These are phyloP conservation scores for Chunga burmeisteri DNA, from an alignment of 2,113 vertebrate genomes.

Conservation along the genomic window DNA sequence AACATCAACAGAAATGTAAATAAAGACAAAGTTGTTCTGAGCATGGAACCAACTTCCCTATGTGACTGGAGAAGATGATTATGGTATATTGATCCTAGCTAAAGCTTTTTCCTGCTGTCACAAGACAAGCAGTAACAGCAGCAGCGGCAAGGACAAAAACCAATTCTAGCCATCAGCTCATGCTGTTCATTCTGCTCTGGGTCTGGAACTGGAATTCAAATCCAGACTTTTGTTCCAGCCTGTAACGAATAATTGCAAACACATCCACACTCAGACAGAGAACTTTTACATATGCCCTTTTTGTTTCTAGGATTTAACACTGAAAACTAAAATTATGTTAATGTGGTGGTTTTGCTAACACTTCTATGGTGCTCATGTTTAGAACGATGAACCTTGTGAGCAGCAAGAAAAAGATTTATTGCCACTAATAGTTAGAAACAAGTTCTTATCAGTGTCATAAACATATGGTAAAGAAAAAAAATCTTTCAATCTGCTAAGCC, in stretches of 20 bases:
- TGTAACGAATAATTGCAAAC: conserved; percentile 34
- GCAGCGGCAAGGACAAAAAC: neutral
- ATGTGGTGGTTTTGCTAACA: neutral
- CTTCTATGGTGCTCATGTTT: neutral
- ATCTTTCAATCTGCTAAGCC: neutral
- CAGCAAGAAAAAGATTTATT: neutral
- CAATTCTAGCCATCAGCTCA: neutral
- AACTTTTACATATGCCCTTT: conserved; percentile 17
- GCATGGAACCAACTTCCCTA: neutral
- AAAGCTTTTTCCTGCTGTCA: neutral
- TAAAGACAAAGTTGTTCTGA: neutral
- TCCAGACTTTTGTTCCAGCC: conserved; percentile 37
- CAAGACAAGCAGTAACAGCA: neutral
- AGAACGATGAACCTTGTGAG: neutral
- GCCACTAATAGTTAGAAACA: conserved; percentile 28
- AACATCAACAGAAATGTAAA: neutral
- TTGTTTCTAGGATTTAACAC: conserved; percentile 10
- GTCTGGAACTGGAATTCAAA: conserved; percentile 12
- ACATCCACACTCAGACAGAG: neutral
- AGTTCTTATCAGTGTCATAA: neutral
- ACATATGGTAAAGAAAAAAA: neutral
- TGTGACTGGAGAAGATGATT: neutral
- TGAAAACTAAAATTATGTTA: neutral
- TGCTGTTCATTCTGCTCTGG: neutral
- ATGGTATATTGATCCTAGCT: accelerated